Evolutionary conservation across 2,888 invertebrate species (phyloP), one percentile per base, ranked within the genome.

Genomic region (Drosophila glabriapex): DNA sequence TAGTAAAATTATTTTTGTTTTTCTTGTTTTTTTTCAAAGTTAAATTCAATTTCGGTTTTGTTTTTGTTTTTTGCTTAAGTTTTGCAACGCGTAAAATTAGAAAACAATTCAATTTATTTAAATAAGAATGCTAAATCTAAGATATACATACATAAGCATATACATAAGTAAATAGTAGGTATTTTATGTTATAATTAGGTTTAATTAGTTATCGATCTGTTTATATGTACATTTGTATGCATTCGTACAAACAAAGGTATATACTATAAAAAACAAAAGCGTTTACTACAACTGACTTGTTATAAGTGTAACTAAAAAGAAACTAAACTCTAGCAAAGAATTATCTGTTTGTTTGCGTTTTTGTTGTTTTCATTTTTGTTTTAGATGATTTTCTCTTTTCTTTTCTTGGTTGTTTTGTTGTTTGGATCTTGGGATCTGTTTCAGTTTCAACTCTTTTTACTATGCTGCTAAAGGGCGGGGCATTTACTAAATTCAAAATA

Each of bases 101-200:
- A 91, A 88, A 91, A 89, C 89, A 92, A 85, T 90, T 90, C 70
- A 89, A 91, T 85, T 83, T 71, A 85, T 83, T 91, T 78, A 80
- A 82, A 87, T 81, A 74, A 80, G 68, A 69, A 68, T 59, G 52
- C 64, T 83, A 78, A 86, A 68, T 54, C 78, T 89, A 86, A 61
- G 75, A 67, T 71, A 72, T 82, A 76, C 59, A 54, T 70, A 69
- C 71, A 78, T 50, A 70, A 65, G 71, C 71, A 76, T 73, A 68
- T 73, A 85, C 52, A 69, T 70, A 81, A 64, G 71, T 80, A 80
- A 71, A 59, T 70, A 76, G 77, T 81, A 39, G 60, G 76, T 78
- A 49, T 53, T 70, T 77, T 46, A 68, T 72, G 49, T 71, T 65
- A 68, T 53, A 58, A 56, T 68, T 76, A 80, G n/a, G n/a, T 63